phyloP scores from a whole-genome alignment of 2,888 invertebrate genomes.

The Pharmacophagus antenor region DNA sequence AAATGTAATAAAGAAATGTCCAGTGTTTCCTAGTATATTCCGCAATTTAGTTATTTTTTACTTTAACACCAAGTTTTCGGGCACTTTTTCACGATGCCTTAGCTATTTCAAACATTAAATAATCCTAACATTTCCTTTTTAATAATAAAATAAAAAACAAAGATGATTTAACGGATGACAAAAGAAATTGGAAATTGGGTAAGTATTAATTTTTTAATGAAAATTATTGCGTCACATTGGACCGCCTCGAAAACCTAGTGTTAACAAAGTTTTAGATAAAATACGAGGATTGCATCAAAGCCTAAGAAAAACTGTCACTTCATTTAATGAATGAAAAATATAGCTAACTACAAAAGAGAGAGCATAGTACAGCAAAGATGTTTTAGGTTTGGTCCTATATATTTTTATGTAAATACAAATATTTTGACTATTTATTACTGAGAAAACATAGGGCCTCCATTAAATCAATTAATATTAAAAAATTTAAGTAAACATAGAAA shows the following conservation, averaged over 20 bases:
- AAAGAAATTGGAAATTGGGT: no score
- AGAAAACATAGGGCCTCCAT: constrained; percentile 22
- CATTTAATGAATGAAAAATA: background rate
- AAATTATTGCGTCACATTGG: no score
- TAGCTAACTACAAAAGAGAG: constrained; percentile 19
- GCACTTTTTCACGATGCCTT: no score
- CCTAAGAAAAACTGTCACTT: background rate
- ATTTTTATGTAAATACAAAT: constrained; percentile 49
- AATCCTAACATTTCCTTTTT: no score
- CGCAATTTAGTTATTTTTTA: no score
- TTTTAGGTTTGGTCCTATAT: constrained; percentile 67
- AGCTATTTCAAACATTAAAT: no score
- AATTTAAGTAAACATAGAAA: constrained; percentile 60
- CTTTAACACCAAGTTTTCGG: background rate
- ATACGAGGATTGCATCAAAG: background rate
- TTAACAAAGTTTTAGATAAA: no score
- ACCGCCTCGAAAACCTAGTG: no score
- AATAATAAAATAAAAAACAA: no score
- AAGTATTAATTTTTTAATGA: no score
- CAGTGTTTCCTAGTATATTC: no score
- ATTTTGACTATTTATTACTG: constrained; percentile 36
- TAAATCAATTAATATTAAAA: constrained; percentile 38
- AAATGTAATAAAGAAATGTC: background rate
- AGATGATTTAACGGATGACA: no score
- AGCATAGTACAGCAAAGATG: constrained; percentile 42